Evolutionary conservation across 2,113 vertebrate species (phyloP), one percentile per base, ranked within the genome.

Genomic region (Xenopus laevis): DNA sequence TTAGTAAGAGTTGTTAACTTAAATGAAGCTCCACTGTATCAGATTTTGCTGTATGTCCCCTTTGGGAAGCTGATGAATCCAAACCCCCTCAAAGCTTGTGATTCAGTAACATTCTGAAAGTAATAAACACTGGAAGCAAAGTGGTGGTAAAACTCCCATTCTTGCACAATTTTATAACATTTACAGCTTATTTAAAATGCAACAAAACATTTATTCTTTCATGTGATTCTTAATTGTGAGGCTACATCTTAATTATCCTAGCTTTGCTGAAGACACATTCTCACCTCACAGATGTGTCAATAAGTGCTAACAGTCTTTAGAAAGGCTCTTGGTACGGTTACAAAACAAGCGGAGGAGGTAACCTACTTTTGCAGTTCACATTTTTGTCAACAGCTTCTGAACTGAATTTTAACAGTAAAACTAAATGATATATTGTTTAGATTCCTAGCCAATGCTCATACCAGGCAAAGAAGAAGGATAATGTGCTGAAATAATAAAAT

Each of bases 261-360:
- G 46, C 27, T 52, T 50, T 67, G 65, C 65, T 67, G 65, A 67
- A 52, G 65, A 18, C 50, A n/a, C 65, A 67, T 67, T 52, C 18
- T 21, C 65, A 67, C 65, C 46, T 20, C 46, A 21, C 46, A 47
- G 65, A 67, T 67, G 65, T 50, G 65, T 50, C 65, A 67, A 52
- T 67, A 45, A 47, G 46, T 23, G 44, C n/a, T 67, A 45, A 67
- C n/a, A 23, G n/a, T 52, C 40, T 50, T 65, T 50, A 66, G 45
- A 21, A 65, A 65, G 4, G n/a, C 18, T 47, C 44, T 50, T 67
- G 65, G 45, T 65, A 46, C 64, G 4, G 40, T 20, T 65, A 18
- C 64, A 46, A 65, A 40, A 65, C 30, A n/a, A 46, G 11, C 21
- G 58, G 58, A 60, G 44, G 46, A 50, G 10, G 40, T 67, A 45